These are phyloP conservation scores for Cricetomys ansorgei DNA, from an alignment of 2,113 vertebrate species.

Conservation along the genomic window DNA sequence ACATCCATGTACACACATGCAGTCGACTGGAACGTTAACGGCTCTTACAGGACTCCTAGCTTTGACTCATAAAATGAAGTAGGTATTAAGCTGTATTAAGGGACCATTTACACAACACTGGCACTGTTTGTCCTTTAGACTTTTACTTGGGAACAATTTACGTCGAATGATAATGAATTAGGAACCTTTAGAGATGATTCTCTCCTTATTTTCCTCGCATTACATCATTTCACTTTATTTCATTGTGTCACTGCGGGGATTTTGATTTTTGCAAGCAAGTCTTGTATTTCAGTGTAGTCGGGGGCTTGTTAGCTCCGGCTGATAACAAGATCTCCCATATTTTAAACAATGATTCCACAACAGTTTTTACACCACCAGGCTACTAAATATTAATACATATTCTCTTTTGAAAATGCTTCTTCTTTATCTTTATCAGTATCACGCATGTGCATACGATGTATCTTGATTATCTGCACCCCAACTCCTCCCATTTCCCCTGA, in stretches of 20 bases:
- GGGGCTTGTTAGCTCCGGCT: neutral
- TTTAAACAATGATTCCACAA: neutral
- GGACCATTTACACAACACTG: neutral
- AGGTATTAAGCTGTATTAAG: neutral
- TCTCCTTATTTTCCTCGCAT: neutral
- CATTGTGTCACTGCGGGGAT: neutral
- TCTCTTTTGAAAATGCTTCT: neutral
- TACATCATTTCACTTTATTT: neutral
- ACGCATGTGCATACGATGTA: too few species aligned
- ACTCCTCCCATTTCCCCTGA: neutral
- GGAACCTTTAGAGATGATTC: neutral
- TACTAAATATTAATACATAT: neutral
- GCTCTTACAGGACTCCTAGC: neutral
- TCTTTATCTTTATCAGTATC: neutral
- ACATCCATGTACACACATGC: neutral
- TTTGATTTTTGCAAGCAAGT: constrained; percentile 1
- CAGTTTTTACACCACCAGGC: neutral
- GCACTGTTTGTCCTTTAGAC: constrained; percentile 39
- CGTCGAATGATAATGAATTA: too few species aligned
- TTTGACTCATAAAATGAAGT: constrained; percentile 24
- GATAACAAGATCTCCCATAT: neutral
- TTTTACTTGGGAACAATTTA: neutral
- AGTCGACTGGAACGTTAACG: neutral
- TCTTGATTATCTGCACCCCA: neutral
- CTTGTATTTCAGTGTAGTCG: neutral